phyloP scores from a whole-genome alignment of 2,888 invertebrate species.

The Dasypolia templi region DNA sequence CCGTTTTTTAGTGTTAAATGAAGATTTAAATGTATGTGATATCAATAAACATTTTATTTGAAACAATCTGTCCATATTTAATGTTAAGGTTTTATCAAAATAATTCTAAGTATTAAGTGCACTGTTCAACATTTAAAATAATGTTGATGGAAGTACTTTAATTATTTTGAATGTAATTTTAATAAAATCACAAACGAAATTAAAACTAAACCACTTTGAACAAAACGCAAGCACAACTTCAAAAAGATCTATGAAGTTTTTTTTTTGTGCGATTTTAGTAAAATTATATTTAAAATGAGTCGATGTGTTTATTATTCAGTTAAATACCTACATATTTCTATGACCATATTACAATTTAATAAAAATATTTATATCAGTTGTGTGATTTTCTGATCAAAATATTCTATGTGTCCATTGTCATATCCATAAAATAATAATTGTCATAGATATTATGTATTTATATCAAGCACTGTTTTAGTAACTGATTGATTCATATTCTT shows the following conservation, averaged over 20 bases:
- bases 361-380: slow-evolving; percentile 51
- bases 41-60: slow-evolving; percentile 80
- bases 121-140: slow-evolving; percentile 58
- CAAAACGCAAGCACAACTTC: slow-evolving; percentile 2
- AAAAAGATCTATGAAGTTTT: neutral
- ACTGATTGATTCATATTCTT: slow-evolving; percentile 28
- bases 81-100: slow-evolving; percentile 68
- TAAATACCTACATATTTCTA: slow-evolving; percentile 51
- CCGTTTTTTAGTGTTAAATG: slow-evolving; percentile 71
- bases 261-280: slow-evolving; percentile 10
- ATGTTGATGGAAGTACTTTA: slow-evolving; percentile 48
- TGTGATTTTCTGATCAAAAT: slow-evolving; percentile 47
- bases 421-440: slow-evolving; percentile 44
- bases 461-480: slow-evolving; percentile 44
- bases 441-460: slow-evolving; percentile 28
- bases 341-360: slow-evolving; percentile 49
- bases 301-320: slow-evolving; percentile 56
- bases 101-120: slow-evolving; percentile 68
- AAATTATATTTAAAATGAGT: slow-evolving; percentile 33
- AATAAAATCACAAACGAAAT: slow-evolving; percentile 13
- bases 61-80: slow-evolving; percentile 84
- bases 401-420: slow-evolving; percentile 55
- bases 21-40: slow-evolving; percentile 79
- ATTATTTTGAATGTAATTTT: slow-evolving; percentile 43
- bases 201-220: neutral